phyloP scores from a whole-genome alignment of 1,140 invertebrate species.

The Octopus sinensis region DNA sequence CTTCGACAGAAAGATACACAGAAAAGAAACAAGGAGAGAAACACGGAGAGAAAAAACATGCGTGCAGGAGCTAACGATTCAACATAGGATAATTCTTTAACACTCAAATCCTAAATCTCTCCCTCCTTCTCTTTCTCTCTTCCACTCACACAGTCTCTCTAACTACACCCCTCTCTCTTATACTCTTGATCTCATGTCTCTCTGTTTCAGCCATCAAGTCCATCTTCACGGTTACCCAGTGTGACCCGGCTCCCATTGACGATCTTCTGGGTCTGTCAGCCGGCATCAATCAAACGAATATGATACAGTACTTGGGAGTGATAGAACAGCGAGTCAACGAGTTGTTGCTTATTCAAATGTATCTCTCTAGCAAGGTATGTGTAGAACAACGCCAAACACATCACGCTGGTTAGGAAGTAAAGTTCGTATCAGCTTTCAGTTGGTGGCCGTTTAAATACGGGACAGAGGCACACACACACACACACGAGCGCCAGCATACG shows the following conservation, averaged over 20 bases:
- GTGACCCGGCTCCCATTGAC: constrained; percentile 54
- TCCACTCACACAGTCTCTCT: background rate
- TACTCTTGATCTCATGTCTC: no score
- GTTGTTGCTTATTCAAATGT: constrained; percentile 51
- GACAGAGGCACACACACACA: background rate
- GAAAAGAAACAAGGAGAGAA: no score
- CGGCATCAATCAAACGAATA: constrained; percentile 54
- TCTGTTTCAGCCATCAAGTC: constrained; percentile 51
- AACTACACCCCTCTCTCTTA: no score
- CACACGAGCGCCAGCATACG: background rate
- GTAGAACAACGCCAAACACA: background rate
- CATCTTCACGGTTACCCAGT: constrained; percentile 56
- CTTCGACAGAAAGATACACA: no score
- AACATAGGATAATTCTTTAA: no score
- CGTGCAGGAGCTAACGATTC: no score
- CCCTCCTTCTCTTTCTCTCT: background rate
- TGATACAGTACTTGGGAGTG: constrained; percentile 57
- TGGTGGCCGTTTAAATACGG: background rate
- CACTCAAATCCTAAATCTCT: no score
- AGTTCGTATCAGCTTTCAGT: background rate
- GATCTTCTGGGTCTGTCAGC: constrained; percentile 54
- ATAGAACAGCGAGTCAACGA: constrained; percentile 58
- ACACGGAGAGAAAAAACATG: no score
- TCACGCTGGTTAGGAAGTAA: background rate
- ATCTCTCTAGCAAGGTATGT: constrained; percentile 48